Evolutionary conservation across 2,888 invertebrate genomes (phyloP), one percentile per base, ranked within the genome.

Genomic region (Eulithis prunata): DNA sequence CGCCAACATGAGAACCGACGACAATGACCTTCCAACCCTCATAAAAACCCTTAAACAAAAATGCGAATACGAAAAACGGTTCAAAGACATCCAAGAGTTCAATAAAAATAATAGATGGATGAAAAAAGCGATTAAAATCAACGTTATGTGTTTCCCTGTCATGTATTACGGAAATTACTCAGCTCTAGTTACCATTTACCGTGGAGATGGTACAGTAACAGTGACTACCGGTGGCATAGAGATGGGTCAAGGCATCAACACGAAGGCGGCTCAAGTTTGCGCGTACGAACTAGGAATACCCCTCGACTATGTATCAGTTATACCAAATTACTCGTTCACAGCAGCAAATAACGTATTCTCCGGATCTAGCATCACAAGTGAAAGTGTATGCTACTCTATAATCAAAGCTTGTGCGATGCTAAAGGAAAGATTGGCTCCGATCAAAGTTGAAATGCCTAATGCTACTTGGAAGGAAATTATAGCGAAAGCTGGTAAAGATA

Each of bases 171-270:
- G 95, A 0, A 94, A 94, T 55, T 95, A 93, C 73, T 90, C 94
- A 49, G 94, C 94, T 0, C 82, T 94, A 68, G 94, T 96, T 0
- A 93, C 95, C 0, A 94, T 97, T 69, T 97, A 95, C 76, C 94
- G 95, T 66, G 92, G 94, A 0, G 96, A 96, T 81, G 96, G 95
- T 0, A 94, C 95, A 1, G 96, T 97, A 0, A 94, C 95, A 0
- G 88, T 97, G 0, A 89, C 94, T 0, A 96, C 96, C 62, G 96
- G 95, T 5, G 96, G 96, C 0, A 90, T 95, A 55, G 96, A 96
- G 86, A 94, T 95, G 89, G 97, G 97, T 0, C 97, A 97, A 91
- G 97, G 97, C 0, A 93, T 96, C 46, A 96, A 97, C 71, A 97
- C 97, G 0, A 97, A 97, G 93, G 95, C 94, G 0, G 95, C 95